Base-by-base conservation (phyloP, 2,797 vertebrate species). In the Florisuga fusca region DNA sequence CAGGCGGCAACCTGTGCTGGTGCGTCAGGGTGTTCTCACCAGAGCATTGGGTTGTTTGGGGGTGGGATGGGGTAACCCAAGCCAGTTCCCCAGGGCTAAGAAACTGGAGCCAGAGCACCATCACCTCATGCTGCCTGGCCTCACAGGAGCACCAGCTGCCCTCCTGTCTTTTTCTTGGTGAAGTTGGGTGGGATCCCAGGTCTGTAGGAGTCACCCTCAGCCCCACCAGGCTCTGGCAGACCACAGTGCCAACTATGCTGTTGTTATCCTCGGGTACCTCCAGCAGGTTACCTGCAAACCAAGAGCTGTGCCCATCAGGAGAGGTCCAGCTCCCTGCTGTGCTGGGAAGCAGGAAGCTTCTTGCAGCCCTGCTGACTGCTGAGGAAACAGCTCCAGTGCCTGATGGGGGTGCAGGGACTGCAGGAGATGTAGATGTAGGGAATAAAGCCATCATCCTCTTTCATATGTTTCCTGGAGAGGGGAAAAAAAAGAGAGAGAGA, bases 61-160 rank as follows among this genome's bases (percentile, higher is more conserved):
- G 41, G 18, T 36, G 46, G 20, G 67, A 25, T 29, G 59, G 81
- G 20, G 17, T 6, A 9, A 36, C 20, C 2, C 51, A 38, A 11
- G 34, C 12, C 71, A 34, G 4, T 45, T 61, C 25, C 15, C 25
- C 6, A 16, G 3, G 36, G 16, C 61, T 85, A 54, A 67, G 71
- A 18, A 58, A 21, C 46, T 1, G 0, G 1, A 18, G 54, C 6
- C n/a, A 10, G 26, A 45, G 33, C 3, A 0, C 41, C 1, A 4
- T 0, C 61, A 75, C 25, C 64, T 74, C 0, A 0, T 33, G 62
- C 33, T 89, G 45, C 7, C 31, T 1, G 1, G 8, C 20, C 41
- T 27, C 15, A 11, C 6, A 18, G 10, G 31, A 69, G 55, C 64
- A 43, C 6, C 45, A 9, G 63, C 25, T 75, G 34, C 87, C 87